Conservation (phyloP, 2,888 invertebrate species). For the Netelia melanura region DNA sequence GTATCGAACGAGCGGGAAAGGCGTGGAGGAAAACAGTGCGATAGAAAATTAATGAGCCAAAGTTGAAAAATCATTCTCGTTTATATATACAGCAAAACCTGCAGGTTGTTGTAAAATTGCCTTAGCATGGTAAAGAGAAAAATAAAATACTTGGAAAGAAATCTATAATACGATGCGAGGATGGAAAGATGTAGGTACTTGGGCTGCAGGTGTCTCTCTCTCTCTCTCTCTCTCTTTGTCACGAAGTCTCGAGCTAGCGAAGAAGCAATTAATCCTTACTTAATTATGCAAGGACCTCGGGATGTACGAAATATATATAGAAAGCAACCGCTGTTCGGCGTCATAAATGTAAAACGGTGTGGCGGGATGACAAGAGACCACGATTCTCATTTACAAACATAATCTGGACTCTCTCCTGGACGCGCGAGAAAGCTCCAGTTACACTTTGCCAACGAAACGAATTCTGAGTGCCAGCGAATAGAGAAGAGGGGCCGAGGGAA, state of each 20-base stretch:
- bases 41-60: slow-evolving; percentile 4
- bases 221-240: slow-evolving; percentile 24
- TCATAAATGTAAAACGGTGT: slow-evolving; percentile 66
- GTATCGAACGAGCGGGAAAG: slow-evolving; percentile 17
- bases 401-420: slow-evolving; percentile 45
- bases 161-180: slow-evolving; percentile 1
- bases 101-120: not conserved
- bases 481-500: not conserved
- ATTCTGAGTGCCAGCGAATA: slow-evolving; percentile 45
- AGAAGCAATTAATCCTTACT: slow-evolving; percentile 67
- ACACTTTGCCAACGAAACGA: slow-evolving; percentile 57
- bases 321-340: slow-evolving; percentile 47
- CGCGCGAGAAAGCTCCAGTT: slow-evolving; percentile 45
- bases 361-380: slow-evolving; percentile 53
- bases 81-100: not conserved
- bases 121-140: slow-evolving; percentile 21
- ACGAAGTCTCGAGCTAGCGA: slow-evolving; percentile 11
- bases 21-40: slow-evolving; percentile 45
- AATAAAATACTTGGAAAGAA: slow-evolving; percentile 34
- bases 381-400: slow-evolving; percentile 66
- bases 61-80: not conserved
- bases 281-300: slow-evolving; percentile 61
- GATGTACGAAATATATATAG: slow-evolving; percentile 31
- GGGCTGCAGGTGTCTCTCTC: not conserved
- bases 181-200: slow-evolving; percentile 13